Evolutionary conservation across 1,140 invertebrate genomes (phyloP).

Genomic region (Delia radicum): DNA sequence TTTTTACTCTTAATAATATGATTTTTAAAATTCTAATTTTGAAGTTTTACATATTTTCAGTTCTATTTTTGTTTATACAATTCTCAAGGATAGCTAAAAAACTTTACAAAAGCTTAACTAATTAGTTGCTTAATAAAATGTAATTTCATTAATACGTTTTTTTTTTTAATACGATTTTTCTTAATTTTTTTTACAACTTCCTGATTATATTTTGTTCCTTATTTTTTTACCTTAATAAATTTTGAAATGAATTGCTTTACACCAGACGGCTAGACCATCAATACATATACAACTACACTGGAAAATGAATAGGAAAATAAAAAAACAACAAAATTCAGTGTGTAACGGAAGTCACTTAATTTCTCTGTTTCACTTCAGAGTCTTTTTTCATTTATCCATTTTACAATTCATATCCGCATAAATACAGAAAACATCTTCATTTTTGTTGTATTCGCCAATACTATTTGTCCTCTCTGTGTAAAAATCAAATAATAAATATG

Average conservation of each 20-base stretch:
- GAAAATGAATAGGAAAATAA: not conserved
- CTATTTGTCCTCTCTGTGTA: not conserved
- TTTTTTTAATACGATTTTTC: constrained; percentile 2
- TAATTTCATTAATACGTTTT: not conserved
- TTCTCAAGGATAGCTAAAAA: too few species aligned
- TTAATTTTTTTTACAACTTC: not conserved
- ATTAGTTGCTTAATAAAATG: constrained; percentile 3
- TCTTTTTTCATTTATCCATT: not conserved
- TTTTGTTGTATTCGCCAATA: not conserved
- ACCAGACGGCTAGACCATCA: not conserved
- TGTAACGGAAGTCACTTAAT: constrained; percentile 4
- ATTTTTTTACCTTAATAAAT: not conserved
- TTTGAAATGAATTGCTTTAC: constrained; percentile 1
- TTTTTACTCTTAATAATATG: too few species aligned
- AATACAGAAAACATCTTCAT: not conserved
- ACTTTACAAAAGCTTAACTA: constrained; percentile 5
- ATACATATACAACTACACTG: not conserved
- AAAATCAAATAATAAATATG: not conserved
- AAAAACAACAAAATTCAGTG: not conserved
- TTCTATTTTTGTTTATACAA: too few species aligned
- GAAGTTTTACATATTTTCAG: too few species aligned
- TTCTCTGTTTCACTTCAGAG: not conserved
- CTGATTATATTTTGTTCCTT: not conserved
- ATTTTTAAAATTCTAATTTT: too few species aligned
- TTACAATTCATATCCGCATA: not conserved